A percentile compares a stretch with the other conserved stretches of the same genome.
Evolutionary conservation across 23 tunicate genomes (phyloP).

Genomic region (Trididemnum nubilum): DNA sequence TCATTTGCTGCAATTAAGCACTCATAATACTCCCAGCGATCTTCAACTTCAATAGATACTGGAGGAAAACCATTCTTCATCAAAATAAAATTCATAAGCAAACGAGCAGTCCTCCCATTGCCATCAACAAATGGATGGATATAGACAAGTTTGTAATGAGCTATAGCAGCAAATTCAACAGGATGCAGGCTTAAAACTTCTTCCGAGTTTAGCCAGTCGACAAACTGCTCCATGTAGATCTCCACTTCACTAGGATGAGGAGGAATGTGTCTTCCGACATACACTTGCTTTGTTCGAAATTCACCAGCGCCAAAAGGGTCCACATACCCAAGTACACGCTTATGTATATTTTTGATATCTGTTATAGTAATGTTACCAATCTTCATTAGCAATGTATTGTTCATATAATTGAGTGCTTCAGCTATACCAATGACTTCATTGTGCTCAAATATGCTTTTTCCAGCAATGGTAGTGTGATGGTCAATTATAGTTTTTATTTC

Average conservation of each 20-base stretch:
- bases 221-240: slow-evolving; percentile 80
- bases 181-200: slow-evolving; percentile 68
- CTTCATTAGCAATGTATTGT: slow-evolving; percentile 88
- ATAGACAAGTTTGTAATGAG: slow-evolving; percentile 87
- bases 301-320: slow-evolving; percentile 91
- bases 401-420: slow-evolving; percentile 84
- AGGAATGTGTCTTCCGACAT: slow-evolving; percentile 89
- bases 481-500: slow-evolving; percentile 69
- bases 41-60: slow-evolving; percentile 75
- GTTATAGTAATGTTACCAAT: slow-evolving; percentile 61
- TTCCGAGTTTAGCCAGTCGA: slow-evolving; percentile 76
- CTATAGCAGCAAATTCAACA: slow-evolving; percentile 88
- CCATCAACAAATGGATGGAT: slow-evolving; percentile 99
- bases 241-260: slow-evolving; percentile 89
- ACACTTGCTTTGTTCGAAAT: slow-evolving; percentile 82
- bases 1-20: slow-evolving; percentile 76
- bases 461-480: slow-evolving; percentile 56
- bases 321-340: slow-evolving; percentile 80
- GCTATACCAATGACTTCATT: slow-evolving; percentile 91
- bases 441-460: slow-evolving; percentile 84
- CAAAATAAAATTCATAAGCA: slow-evolving; percentile 91
- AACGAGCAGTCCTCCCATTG: slow-evolving; percentile 91
- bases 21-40: slow-evolving; percentile 88
- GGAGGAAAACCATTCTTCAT: slow-evolving; percentile 94
- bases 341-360: slow-evolving; percentile 81